phyloP scores from a whole-genome alignment of 2,113 vertebrate species.

The Polyodon spathula region DNA sequence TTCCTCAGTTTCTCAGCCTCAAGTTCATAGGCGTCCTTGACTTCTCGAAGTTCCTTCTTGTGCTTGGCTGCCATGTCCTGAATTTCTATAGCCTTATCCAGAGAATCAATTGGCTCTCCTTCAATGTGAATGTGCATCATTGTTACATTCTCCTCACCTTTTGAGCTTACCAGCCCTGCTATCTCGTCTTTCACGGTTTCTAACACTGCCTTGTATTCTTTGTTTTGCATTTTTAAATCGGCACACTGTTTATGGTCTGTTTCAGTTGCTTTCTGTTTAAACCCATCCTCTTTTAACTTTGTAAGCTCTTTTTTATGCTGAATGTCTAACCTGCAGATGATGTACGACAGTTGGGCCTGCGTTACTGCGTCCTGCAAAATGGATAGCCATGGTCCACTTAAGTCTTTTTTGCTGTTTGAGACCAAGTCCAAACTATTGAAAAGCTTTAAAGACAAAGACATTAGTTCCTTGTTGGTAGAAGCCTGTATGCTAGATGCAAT shows the following conservation, averaged over 20 bases:
- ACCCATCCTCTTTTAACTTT: conserved; percentile 18
- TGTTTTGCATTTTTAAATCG: conserved; percentile 33
- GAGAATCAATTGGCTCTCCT: conserved; percentile 43
- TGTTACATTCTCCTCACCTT: conserved; percentile 13
- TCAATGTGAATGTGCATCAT: conserved; percentile 38
- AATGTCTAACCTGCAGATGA: conserved; percentile 35
- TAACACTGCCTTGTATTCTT: conserved; percentile 37
- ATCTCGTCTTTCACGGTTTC: conserved; percentile 30
- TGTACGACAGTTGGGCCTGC: conserved; percentile 43
- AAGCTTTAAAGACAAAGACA: conserved; percentile 33
- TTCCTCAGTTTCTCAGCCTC: conserved; percentile 45
- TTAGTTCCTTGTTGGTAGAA: conserved; percentile 32
- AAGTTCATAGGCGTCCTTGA: conserved; percentile 46
- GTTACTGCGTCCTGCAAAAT: conserved; percentile 45
- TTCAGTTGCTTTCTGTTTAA: conserved; percentile 8
- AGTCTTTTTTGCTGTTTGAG: conserved; percentile 15
- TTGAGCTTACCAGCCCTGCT: conserved; percentile 16
- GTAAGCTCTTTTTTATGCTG: conserved; percentile 27
- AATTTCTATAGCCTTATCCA: conserved; percentile 45
- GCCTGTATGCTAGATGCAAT: conserved; percentile 32
- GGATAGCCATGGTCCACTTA: conserved; percentile 17
- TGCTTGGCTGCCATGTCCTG: conserved; percentile 47
- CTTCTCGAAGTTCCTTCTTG: conserved; percentile 46
- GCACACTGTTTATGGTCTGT: conserved; percentile 38
- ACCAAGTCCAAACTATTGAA: conserved; percentile 18